Evolutionary conservation across 2,888 invertebrate species (phyloP), one percentile per base, ranked within the genome.

Genomic region (Apodemia duryi): DNA sequence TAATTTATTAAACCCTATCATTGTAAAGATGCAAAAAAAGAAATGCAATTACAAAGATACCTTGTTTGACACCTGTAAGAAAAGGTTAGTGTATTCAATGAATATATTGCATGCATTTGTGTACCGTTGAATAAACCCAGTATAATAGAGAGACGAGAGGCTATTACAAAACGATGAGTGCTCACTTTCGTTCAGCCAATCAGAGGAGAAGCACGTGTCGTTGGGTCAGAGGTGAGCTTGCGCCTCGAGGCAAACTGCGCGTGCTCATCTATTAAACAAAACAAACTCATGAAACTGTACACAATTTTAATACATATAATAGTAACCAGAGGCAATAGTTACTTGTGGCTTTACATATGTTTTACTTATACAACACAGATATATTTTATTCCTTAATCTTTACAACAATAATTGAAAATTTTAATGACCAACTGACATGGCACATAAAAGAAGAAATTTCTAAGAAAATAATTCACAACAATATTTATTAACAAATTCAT

Each of bases 151-250:
- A 69, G 68, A 70, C 72, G 66, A 70, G 70, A 67, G 70, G 75
- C 75, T 77, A 76, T 84, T 83, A 82, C 83, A 80, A 80, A 83
- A 83, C 79, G 80, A 80, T 81, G 81, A 83, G 83, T 79, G 80
- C 81, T 79, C 79, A 77, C 76, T 83, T 80, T 81, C 77, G 77
- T 77, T 78, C 73, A 74, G 77, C 86, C 88, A 89, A 90, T 89
- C 83, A 86, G 83, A 83, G 79, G 70, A 78, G 81, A 80, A 83
- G 86, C 90, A 87, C 89, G 89, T 84, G 57, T 57, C 57, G 87
- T 84, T 77, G 77, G 88, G 87, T 85, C 88, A 87, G 74, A 84
- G 88, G 86, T 86, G 80, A 78, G 72, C 72, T 78, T 73, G 79
- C 79, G 84, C 83, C 82, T 81, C 77, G 72, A 77, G 81, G 79